Conservation (phyloP, 64 coral and sea anemone species). For the Stichodactyla mertensii region DNA sequence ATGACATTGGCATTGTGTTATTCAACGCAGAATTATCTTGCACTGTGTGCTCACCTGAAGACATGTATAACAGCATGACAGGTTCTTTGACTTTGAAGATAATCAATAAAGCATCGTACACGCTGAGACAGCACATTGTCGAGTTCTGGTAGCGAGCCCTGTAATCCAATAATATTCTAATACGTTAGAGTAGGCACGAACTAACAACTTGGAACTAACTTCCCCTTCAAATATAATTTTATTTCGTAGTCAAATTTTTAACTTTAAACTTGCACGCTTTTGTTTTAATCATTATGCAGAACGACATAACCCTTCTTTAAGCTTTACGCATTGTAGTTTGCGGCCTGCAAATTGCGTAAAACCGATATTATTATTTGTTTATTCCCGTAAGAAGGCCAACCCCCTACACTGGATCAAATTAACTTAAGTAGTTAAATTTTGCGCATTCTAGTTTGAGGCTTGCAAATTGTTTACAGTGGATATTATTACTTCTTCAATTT, state of each 20-base stretch:
- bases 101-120: constrained; percentile 86
- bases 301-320: too few relatives aligned
- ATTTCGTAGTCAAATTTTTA: background rate
- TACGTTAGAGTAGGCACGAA: background rate
- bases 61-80: constrained; percentile 79
- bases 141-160: constrained; percentile 82
- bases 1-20: background rate
- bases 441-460: too few relatives aligned
- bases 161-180: constrained; percentile 1
- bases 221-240: background rate
- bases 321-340: too few relatives aligned
- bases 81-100: constrained; percentile 77
- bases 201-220: background rate
- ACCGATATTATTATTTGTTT: too few relatives aligned
- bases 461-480: too few relatives aligned
- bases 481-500: too few relatives aligned
- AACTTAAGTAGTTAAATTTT: too few relatives aligned
- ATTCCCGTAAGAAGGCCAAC: too few relatives aligned
- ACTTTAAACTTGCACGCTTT: too few relatives aligned
- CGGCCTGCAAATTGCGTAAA: too few relatives aligned
- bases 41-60: constrained; percentile 56
- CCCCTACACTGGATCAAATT: too few relatives aligned
- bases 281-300: too few relatives aligned
- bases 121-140: constrained; percentile 69
- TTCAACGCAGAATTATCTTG: background rate